Evolutionary conservation across 2,888 invertebrate species (phyloP).

Genomic region (Spodoptera exigua): DNA sequence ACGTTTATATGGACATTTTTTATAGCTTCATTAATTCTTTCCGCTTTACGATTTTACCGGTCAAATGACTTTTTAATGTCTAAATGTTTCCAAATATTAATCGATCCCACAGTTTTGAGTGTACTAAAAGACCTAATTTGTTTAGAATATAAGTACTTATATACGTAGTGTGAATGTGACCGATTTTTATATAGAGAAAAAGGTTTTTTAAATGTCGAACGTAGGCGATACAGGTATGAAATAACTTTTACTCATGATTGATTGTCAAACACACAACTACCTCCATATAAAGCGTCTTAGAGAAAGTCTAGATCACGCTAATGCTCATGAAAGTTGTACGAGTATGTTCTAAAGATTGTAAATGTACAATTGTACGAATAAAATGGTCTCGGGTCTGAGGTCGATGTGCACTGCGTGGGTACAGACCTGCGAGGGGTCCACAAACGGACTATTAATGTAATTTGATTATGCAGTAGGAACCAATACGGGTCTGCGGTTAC

Average conservation of each 20-base stretch:
- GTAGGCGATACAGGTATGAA: constrained; percentile 19
- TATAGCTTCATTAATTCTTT: constrained; percentile 55
- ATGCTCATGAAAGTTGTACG: constrained; percentile 41
- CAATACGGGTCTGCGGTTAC: constrained; percentile 61
- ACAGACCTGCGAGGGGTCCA: constrained; percentile 41
- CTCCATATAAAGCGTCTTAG: constrained; percentile 37
- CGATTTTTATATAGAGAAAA: constrained; percentile 12
- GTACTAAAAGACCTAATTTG: constrained; percentile 1
- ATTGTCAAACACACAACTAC: constrained; percentile 36
- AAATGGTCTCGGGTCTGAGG: constrained; percentile 21
- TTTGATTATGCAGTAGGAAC: constrained; percentile 59
- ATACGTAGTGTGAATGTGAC: background rate
- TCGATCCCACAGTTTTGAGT: background rate
- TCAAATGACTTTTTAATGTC: constrained; percentile 40
- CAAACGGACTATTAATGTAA: constrained; percentile 58
- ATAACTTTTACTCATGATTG: constrained; percentile 40
- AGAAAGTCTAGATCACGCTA: constrained; percentile 51
- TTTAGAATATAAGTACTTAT: background rate
- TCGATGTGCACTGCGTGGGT: constrained; percentile 34
- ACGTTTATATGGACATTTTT: constrained; percentile 48
- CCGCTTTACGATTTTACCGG: constrained; percentile 45
- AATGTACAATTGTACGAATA: constrained; percentile 28
- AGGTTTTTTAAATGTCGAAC: constrained; percentile 3
- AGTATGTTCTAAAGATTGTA: constrained; percentile 9
- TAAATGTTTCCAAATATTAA: constrained; percentile 35